Base-by-base conservation (phyloP, 1,140 invertebrate genomes). In the Drosophila ficusphila region DNA sequence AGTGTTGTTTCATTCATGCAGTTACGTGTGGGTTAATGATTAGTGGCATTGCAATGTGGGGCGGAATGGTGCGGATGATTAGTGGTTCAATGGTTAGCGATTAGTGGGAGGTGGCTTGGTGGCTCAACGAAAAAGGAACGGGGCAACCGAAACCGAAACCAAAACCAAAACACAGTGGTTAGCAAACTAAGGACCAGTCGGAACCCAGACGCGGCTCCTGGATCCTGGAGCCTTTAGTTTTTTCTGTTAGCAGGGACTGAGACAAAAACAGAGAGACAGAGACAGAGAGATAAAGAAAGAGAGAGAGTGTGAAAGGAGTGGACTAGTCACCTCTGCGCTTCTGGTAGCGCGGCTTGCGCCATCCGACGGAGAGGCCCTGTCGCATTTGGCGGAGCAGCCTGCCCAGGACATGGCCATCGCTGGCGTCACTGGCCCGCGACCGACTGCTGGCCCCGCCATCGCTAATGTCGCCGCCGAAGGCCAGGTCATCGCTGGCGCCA, bases 311-410 rank as follows among this genome's bases (percentile, higher is more conserved):
- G 56, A 47, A 49, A 74, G 65, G 39, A 69, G 47, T 69, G 34
- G 47, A 47, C 62, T 78, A 79, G 57, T 91, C 90, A 91, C 90
- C 90, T 91, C 90, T 89, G 48, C 89, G 89, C 76, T 89, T 90
- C 58, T 91, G 83, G 68, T 90, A 79, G 47, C 90, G 89, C 29
- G 86, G 86, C 48, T 90, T 91, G 9, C 90, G 90, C 90, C 90
- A 91, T 25, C 82, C 89, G 14, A 88, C 76, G 18, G 90, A 88
- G 18, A 91, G 62, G 27, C 89, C 75, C 6, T 64, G 60, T 23
- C 90, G 89, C 46, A 91, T 86, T 3, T 90, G 86, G 7, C 85
- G 81, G 21, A 91, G 41, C 47, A 91, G 51, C 7, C 89, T 69
- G 5, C 89, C 83, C 3, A 91, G 74, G 11, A 90, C 70, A 38